A percentile compares a stretch with the other conserved stretches of the same genome.
phyloP scores from a whole-genome alignment of 2,888 invertebrate genomes.

The Calliscelio sp. region DNA sequence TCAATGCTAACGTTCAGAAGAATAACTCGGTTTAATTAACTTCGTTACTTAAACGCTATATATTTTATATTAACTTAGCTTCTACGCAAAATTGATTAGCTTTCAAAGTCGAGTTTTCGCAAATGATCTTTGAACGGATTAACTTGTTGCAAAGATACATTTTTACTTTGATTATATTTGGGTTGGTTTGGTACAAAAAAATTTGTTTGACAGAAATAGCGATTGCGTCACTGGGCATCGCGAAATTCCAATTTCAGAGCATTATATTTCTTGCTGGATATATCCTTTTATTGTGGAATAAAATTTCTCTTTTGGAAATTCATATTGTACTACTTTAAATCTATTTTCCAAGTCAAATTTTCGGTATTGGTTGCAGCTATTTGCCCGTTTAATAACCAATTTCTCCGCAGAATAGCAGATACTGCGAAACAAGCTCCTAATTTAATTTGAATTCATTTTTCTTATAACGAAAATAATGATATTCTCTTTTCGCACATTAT shows the following conservation, averaged over 20 bases:
- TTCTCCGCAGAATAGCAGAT: too few species aligned
- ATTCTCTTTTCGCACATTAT: too few species aligned
- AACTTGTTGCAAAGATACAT: background rate
- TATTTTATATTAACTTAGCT: slow-evolving; percentile 37
- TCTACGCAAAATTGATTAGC: slow-evolving; percentile 4
- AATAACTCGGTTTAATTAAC: slow-evolving; percentile 42
- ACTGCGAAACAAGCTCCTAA: slow-evolving; percentile 1
- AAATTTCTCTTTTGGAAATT: background rate
- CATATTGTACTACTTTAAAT: background rate
- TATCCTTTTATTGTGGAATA: background rate
- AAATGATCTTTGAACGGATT: slow-evolving; percentile 25
- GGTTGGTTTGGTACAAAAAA: too few species aligned
- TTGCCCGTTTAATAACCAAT: too few species aligned
- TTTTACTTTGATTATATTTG: background rate
- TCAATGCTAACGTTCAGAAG: slow-evolving; percentile 31
- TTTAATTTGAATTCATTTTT: slow-evolving; percentile 4
- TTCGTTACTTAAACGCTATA: slow-evolving; percentile 20
- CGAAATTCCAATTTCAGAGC: too few species aligned
- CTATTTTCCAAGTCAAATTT: slow-evolving; percentile 7
- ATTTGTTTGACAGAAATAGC: too few species aligned
- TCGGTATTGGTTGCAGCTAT: too few species aligned
- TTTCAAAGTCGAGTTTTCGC: background rate
- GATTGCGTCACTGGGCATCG: too few species aligned
- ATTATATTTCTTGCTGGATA: background rate
- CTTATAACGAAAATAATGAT: background rate